A percentile compares a stretch with the other conserved stretches of the same genome.
Conservation (phyloP, 2,888 invertebrate species). For the Ochropleura plecta region DNA sequence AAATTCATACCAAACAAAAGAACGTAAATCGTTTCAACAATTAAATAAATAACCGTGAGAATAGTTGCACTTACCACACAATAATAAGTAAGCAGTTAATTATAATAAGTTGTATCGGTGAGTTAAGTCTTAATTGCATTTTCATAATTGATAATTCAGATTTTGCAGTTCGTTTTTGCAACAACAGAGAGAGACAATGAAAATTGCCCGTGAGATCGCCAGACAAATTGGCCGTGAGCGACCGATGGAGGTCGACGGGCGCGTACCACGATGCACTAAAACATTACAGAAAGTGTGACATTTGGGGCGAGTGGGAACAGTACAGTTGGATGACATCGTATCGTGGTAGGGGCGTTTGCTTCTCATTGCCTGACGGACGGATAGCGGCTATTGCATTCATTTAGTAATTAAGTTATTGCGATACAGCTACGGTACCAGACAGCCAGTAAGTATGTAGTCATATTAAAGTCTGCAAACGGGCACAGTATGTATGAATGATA, state of each 20-base stretch:
- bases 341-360: slow-evolving; percentile 58
- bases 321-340: slow-evolving; percentile 31
- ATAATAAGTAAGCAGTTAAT: slow-evolving; percentile 52
- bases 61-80: slow-evolving; percentile 31
- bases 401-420: slow-evolving; percentile 66
- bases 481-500: slow-evolving; percentile 14
- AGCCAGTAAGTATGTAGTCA: slow-evolving; percentile 44
- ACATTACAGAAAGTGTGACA: slow-evolving; percentile 33
- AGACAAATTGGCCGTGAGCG: slow-evolving; percentile 82
- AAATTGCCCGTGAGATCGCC: slow-evolving; percentile 78
- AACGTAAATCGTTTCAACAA: slow-evolving; percentile 29
- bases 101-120: slow-evolving; percentile 55
- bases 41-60: slow-evolving; percentile 46
- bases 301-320: slow-evolving; percentile 24
- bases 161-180: slow-evolving; percentile 78
- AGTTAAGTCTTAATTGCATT: slow-evolving; percentile 70
- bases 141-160: slow-evolving; percentile 72
- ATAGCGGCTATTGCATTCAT: slow-evolving; percentile 61
- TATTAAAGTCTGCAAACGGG: slow-evolving; percentile 52
- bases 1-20: slow-evolving; percentile 27
- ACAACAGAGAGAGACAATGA: slow-evolving; percentile 77
- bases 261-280: slow-evolving; percentile 65
- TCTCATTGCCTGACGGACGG: slow-evolving; percentile 55
- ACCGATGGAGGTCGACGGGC: slow-evolving; percentile 80
- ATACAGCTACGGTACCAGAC: slow-evolving; percentile 36